Evolutionary conservation across 23 tunicate genomes (phyloP).

Genomic region (Trididemnum clinides): DNA sequence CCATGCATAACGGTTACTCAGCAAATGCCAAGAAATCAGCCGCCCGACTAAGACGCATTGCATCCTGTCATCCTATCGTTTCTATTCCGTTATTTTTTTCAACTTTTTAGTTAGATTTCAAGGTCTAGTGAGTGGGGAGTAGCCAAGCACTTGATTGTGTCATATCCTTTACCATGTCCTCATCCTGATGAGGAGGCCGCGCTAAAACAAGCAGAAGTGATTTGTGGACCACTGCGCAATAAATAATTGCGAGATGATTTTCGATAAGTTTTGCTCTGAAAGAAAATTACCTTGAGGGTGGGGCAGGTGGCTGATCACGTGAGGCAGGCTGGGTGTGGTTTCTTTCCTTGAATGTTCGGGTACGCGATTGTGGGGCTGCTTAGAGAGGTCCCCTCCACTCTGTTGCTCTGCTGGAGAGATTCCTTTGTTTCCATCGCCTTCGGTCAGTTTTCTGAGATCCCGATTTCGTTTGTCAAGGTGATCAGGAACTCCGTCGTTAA

Average conservation of each 20-base stretch:
- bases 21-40: no score
- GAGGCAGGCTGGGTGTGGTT: not conserved
- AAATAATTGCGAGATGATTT: no score
- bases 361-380: not conserved
- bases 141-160: no score
- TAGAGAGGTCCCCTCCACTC: not conserved
- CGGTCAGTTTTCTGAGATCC: not conserved
- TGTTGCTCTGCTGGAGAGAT: not conserved
- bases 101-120: no score
- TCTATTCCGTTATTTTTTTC: no score
- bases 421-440: not conserved
- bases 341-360: not conserved
- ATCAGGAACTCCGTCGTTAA: not conserved
- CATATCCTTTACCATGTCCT: no score
- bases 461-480: not conserved
- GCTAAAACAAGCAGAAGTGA: not conserved
- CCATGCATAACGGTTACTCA: no score
- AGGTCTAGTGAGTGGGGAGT: no score
- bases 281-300: conserved; percentile 12
- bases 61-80: no score
- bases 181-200: not conserved
- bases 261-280: not conserved
- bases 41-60: no score
- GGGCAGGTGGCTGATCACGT: conserved; percentile 1
- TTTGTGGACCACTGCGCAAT: no score